phyloP scores from a whole-genome alignment of 2,797 vertebrate genomes.

The Phaenicophaeus curvirostris region DNA sequence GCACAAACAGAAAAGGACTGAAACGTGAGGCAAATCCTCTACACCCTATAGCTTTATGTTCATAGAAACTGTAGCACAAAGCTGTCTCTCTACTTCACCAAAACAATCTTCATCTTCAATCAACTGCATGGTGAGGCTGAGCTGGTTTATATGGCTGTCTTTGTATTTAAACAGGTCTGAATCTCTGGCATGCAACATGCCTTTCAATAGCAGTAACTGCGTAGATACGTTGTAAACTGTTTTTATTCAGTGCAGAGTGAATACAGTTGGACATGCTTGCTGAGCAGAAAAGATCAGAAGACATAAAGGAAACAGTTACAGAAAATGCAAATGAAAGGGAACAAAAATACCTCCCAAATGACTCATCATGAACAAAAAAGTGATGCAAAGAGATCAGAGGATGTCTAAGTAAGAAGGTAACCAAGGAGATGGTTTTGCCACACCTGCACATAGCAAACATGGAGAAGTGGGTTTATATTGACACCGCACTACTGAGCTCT shows the following conservation, averaged over 20 bases:
- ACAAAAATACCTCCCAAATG: slow-evolving; percentile 50
- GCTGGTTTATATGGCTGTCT: not conserved
- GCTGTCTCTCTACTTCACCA: not conserved
- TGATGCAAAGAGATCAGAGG: not conserved
- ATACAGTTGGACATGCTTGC: slow-evolving; percentile 48
- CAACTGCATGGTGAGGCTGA: not conserved
- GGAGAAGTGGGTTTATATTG: not conserved
- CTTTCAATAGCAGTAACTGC: not conserved
- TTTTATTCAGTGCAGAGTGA: slow-evolving; percentile 9
- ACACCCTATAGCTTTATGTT: not conserved
- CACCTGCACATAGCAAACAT: not conserved
- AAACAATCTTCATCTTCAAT: not conserved
- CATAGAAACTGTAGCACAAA: not conserved
- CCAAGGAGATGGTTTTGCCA: not conserved
- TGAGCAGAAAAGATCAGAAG: slow-evolving; percentile 69
- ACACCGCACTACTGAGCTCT: not conserved
- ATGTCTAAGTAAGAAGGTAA: not conserved
- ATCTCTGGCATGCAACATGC: not conserved
- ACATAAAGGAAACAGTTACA: slow-evolving; percentile 20
- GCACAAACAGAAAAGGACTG: not conserved
- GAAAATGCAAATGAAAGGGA: slow-evolving; percentile 45
- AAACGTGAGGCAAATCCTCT: not conserved
- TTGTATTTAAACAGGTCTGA: not conserved
- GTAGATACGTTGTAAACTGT: slow-evolving; percentile 19
- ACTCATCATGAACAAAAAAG: not conserved